Evolutionary conservation across 2,888 invertebrate genomes (phyloP).

Genomic region (Syrista parreyssii): DNA sequence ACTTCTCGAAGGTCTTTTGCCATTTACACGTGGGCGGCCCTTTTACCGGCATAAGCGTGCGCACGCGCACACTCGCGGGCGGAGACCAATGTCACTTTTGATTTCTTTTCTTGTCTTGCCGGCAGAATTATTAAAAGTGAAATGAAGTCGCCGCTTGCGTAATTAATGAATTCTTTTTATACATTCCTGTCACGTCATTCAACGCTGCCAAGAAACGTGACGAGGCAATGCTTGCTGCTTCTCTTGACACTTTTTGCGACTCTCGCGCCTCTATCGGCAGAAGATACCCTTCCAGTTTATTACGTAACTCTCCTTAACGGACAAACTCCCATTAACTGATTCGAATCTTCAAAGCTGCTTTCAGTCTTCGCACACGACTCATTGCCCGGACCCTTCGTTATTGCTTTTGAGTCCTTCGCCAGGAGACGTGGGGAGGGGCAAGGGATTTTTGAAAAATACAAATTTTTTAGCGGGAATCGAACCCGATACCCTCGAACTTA

Average conservation of each 20-base stretch:
- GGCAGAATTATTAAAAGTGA: slow-evolving; percentile 30
- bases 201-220: background rate
- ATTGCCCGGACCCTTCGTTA: too few relatives aligned
- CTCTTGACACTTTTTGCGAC: background rate
- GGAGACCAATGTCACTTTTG: background rate
- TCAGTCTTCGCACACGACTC: too few relatives aligned
- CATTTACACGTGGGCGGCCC: background rate
- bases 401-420: too few relatives aligned
- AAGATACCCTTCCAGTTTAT: background rate
- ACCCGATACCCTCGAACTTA: too few relatives aligned
- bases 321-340: background rate
- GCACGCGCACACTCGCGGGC: background rate
- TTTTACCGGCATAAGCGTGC: background rate
- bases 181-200: slow-evolving; percentile 7
- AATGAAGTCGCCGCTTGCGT: slow-evolving; percentile 24
- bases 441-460: too few relatives aligned
- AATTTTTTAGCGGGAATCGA: too few relatives aligned
- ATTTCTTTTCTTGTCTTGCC: background rate
- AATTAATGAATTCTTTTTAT: slow-evolving; percentile 22
- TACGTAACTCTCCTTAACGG: background rate
- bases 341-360: background rate
- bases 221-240: background rate
- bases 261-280: background rate
- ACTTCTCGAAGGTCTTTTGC: background rate
- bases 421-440: too few relatives aligned